phyloP scores from a whole-genome alignment of 2,113 vertebrate species.

The Myiozetetes cayanensis region DNA sequence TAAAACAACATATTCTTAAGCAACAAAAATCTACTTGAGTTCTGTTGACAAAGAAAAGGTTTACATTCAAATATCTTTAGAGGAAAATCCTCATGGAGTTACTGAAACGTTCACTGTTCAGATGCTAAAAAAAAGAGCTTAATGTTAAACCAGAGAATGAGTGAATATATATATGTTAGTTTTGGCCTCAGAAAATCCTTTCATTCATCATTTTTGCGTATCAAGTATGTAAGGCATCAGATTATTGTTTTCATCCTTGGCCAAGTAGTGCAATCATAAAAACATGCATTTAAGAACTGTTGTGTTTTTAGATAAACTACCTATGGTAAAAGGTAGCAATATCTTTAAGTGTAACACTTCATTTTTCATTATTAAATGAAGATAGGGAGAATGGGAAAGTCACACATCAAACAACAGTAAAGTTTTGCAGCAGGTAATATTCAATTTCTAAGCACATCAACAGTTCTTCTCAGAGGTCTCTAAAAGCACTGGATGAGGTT shows the following conservation, averaged over 20 bases:
- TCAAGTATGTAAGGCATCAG: constrained; percentile 62
- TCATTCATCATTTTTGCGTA: constrained; percentile 71
- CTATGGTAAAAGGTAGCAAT: neutral
- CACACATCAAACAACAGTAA: neutral
- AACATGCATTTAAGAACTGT: neutral
- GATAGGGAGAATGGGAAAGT: neutral
- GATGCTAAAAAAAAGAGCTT: neutral
- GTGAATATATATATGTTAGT: neutral
- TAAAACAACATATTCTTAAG: neutral
- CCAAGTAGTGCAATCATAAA: constrained; percentile 44
- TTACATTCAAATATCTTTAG: neutral
- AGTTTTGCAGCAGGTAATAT: neutral
- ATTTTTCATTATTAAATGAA: neutral
- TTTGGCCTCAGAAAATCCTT: constrained; percentile 85
- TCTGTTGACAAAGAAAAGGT: neutral
- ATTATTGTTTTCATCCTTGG: constrained; percentile 75
- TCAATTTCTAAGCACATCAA: neutral
- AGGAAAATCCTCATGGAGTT: neutral
- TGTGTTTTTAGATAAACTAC: neutral
- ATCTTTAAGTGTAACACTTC: neutral
- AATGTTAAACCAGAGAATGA: neutral
- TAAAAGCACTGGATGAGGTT: neutral
- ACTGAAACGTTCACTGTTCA: neutral
- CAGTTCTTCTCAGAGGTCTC: neutral
- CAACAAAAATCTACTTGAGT: neutral